Evolutionary conservation across 2,888 invertebrate genomes (phyloP).

Genomic region (Salpingus planirostris): DNA sequence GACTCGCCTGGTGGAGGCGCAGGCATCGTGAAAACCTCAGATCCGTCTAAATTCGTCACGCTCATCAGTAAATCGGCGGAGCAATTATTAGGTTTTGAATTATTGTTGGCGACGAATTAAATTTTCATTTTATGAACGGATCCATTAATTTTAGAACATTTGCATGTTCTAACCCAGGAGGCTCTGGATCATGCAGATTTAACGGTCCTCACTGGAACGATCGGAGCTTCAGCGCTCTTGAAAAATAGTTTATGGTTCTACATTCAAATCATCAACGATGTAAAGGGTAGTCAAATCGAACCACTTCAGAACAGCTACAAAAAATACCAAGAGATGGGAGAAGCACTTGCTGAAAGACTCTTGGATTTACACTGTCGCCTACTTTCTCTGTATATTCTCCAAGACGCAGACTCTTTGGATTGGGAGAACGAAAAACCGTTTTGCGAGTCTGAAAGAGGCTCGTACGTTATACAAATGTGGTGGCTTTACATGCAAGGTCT

Average conservation of each 20-base stretch:
- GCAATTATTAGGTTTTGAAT: constrained; percentile 52
- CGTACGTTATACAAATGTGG: constrained; percentile 81
- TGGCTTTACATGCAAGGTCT: constrained; percentile 77
- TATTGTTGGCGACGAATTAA: not conserved
- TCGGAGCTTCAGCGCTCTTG: constrained; percentile 70
- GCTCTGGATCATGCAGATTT: constrained; percentile 78
- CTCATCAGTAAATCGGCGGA: constrained; percentile 64
- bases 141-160: constrained; percentile 61
- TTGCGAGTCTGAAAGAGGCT: constrained; percentile 66
- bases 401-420: constrained; percentile 70
- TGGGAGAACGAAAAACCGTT: constrained; percentile 60
- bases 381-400: constrained; percentile 68
- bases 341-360: constrained; percentile 73
- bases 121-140: not conserved
- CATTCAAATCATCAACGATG: constrained; percentile 47
- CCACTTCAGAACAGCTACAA: constrained; percentile 52
- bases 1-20: constrained; percentile 40
- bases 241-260: constrained; percentile 74
- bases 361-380: constrained; percentile 73
- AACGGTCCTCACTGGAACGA: constrained; percentile 68
- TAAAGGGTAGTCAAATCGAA: constrained; percentile 21
- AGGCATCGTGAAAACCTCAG: constrained; percentile 63
- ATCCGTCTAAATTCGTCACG: constrained; percentile 67
- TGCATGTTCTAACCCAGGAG: constrained; percentile 72
- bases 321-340: constrained; percentile 72